Conservation (phyloP, 2,113 vertebrate genomes). For the Sphaerodactylus townsendi region DNA sequence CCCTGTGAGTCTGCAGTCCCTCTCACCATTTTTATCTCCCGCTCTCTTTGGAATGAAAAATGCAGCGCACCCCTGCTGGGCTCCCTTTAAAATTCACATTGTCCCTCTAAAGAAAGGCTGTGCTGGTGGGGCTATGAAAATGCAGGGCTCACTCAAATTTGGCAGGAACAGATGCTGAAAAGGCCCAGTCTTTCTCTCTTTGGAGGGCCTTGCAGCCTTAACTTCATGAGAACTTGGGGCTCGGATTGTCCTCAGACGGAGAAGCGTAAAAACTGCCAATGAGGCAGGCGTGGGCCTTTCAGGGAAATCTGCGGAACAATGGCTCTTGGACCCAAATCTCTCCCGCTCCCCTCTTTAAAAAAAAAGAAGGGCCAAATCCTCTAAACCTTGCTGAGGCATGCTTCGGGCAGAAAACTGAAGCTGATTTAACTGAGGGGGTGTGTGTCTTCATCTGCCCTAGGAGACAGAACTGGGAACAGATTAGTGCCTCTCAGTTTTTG, state of each 20-base stretch:
- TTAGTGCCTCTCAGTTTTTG: neutral
- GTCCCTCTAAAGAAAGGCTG: conserved; percentile 69
- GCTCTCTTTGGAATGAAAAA: conserved; percentile 70
- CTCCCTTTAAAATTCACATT: conserved; percentile 72
- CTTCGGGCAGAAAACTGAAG: neutral
- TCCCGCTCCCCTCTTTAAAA: neutral
- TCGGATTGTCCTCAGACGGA: conserved; percentile 38
- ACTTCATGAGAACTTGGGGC: conserved; percentile 67
- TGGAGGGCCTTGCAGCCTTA: conserved; percentile 54
- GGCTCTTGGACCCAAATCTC: neutral
- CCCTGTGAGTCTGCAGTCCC: conserved; percentile 55
- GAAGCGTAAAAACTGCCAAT: neutral
- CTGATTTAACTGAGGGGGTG: neutral
- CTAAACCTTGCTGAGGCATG: neutral
- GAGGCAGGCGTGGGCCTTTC: neutral
- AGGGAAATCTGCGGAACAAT: neutral
- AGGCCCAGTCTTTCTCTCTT: conserved; percentile 46
- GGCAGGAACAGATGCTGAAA: conserved; percentile 56
- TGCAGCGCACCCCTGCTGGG: conserved; percentile 64
- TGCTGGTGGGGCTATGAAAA: conserved; percentile 64
- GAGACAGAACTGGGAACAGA: too few relatives aligned
- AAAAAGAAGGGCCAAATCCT: neutral
- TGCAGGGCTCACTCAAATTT: conserved; percentile 56
- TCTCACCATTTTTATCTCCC: conserved; percentile 55
- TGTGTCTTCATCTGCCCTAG: neutral